Base-by-base conservation (phyloP, 1,140 invertebrate genomes). In the Nebria ingens region DNA sequence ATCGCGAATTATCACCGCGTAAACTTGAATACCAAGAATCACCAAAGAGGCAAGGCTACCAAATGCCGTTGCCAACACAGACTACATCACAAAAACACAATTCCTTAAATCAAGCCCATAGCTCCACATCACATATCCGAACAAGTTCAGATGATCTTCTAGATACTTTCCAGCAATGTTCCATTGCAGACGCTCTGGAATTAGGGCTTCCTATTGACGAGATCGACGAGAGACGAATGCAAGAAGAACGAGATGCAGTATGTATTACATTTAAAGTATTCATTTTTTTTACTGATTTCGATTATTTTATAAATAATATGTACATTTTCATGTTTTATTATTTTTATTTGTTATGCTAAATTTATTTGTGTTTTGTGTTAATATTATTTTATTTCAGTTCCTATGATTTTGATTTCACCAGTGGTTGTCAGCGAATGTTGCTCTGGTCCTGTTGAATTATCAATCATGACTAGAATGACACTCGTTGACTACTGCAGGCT, bases 231-330 rank as follows among this genome's bases (percentile, higher is more conserved):
- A 73, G 79, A 57, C 61, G 79, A 52, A 75, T 79, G 52, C 80
- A 82, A 66, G 79, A 83, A 62, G 78, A 81, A 61, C 72, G 71
- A 56, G 81, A 83, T 70, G 81, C 78, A 21, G 68, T 68, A 52
- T 42, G 54, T 50, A 2, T 15, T 29, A 6, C 4, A 45, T 2
- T 53, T 53, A 34, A n/a, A 19, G 19, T 21, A 51, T 9, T 51
- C 21, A 51, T 19, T 11, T 51, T 51, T 9, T 45, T 12, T 45
- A 17, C 25, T 34, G 25, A 34, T 34, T 49, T 49, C 6, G 17
- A 6, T 49, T 49, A 49, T 49, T 49, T 13, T 17, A 49, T 51
- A 21, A 9, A 4, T 21, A 21, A 12, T 12, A n/a, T n/a, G 42
- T 49, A 19, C 12, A 49, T 49, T 49, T 49, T 12, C 19, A 4